Percentiles rank a stretch among this genome's conserved stretches.
These are phyloP conservation scores for Cyclopterus lumpus DNA, from an alignment of 2,797 vertebrate genomes.

Conservation along the genomic window DNA sequence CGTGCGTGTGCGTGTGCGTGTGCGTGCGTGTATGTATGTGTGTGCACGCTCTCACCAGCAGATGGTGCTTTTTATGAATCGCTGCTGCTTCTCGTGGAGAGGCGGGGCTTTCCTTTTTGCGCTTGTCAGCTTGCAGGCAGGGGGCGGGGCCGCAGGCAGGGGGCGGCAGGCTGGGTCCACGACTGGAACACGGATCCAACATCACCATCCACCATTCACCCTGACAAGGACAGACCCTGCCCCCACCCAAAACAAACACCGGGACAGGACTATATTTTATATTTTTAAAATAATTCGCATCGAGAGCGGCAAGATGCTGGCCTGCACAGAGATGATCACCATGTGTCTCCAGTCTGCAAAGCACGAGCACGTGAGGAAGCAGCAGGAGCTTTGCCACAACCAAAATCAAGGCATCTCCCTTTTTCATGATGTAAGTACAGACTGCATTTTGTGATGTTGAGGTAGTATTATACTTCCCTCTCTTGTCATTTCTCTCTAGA, in stretches of 20 bases:
- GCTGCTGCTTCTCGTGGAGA: constrained; percentile 18
- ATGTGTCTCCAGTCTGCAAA: constrained; percentile 88
- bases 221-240: constrained; percentile 46
- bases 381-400: constrained; percentile 71
- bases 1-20: background rate
- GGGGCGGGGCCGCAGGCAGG: constrained; percentile 29
- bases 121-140: constrained; percentile 34
- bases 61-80: constrained; percentile 63
- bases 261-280: background rate
- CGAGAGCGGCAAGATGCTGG: constrained; percentile 79
- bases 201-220: constrained; percentile 36
- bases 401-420: constrained; percentile 81
- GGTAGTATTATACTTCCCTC: accelerated
- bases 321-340: constrained; percentile 88
- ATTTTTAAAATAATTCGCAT: background rate
- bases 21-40: background rate
- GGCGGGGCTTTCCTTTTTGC: constrained; percentile 56
- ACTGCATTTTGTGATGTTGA: background rate
- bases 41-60: constrained; percentile 44
- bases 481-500: no score
- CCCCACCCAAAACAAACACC: background rate
- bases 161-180: constrained; percentile 45
- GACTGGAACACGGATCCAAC: constrained; percentile 46
- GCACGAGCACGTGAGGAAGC: constrained; percentile 74
- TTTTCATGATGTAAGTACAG: constrained; percentile 88